Conservation (phyloP, 2,113 vertebrate species). For the Tychaedon coryphoeus region DNA sequence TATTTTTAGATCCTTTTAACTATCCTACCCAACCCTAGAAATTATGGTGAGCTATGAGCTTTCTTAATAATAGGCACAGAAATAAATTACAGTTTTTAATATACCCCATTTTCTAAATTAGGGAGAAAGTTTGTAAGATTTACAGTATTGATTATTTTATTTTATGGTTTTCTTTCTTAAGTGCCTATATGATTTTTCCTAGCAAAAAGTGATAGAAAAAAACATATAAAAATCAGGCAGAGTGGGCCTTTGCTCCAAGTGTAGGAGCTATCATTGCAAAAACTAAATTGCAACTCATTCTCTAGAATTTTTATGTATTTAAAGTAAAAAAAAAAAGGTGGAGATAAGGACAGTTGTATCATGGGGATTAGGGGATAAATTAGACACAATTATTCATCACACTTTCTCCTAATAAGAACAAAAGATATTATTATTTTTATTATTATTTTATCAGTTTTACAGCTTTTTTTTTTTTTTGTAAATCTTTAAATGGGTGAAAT, state of each 20-base stretch:
- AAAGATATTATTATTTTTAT: not conserved
- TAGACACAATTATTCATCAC: not conserved
- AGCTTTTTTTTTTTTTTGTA: not conserved
- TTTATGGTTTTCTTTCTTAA: not conserved
- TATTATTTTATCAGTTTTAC: not conserved
- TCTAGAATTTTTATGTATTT: not conserved
- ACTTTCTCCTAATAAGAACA: not conserved
- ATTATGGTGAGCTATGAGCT: not conserved
- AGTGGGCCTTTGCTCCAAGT: not conserved
- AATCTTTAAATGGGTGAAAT: not conserved
- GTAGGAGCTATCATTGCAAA: not conserved
- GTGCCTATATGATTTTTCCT: not conserved
- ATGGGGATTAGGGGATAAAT: not conserved
- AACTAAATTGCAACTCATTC: not conserved
- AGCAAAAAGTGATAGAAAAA: not conserved
- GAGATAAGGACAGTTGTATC: not conserved
- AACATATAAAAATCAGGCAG: not conserved
- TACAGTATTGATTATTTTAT: not conserved
- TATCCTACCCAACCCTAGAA: not conserved
- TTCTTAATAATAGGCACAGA: not conserved
- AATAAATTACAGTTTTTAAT: not conserved
- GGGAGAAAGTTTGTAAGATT: not conserved
- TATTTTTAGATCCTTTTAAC: not conserved
- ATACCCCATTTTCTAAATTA: not conserved
- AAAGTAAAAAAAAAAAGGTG: not conserved